Percentiles rank a stretch among this genome's conserved stretches.
Evolutionary conservation across 2,797 vertebrate genomes (phyloP).

Genomic region (Phaenicophaeus curvirostris): DNA sequence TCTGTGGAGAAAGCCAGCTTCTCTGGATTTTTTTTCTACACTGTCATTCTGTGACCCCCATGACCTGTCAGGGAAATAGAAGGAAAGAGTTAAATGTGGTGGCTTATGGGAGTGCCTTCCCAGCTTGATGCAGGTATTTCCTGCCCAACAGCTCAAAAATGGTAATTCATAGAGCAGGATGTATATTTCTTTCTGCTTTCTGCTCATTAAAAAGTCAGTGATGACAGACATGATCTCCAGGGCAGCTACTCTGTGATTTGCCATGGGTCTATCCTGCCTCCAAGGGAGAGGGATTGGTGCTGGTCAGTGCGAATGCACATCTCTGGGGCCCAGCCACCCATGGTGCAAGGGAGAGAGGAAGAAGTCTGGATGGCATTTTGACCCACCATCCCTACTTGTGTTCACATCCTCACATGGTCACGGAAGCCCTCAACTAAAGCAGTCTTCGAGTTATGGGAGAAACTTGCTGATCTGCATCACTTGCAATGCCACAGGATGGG

Average conservation of each 20-base stretch:
- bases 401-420: not conserved
- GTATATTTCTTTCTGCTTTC: constrained; percentile 12
- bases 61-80: not conserved
- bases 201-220: not conserved
- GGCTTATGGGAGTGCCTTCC: not conserved
- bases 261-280: not conserved
- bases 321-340: not conserved
- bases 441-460: not conserved
- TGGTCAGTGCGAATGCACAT: not conserved
- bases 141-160: not conserved
- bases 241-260: not conserved
- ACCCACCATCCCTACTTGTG: not conserved
- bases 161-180: not conserved
- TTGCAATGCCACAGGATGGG: not conserved
- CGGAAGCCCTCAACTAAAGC: not conserved
- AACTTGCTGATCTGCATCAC: rapidly evolving
- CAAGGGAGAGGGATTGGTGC: not conserved
- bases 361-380: not conserved
- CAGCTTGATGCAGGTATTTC: constrained; percentile 12
- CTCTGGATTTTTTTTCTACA: not conserved
- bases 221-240: not conserved
- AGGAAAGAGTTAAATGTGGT: not conserved
- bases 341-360: not conserved
- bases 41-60: not conserved
- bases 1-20: not conserved